Conservation (phyloP, 64 coral and sea anemone genomes). For the Orbicella faveolata region DNA sequence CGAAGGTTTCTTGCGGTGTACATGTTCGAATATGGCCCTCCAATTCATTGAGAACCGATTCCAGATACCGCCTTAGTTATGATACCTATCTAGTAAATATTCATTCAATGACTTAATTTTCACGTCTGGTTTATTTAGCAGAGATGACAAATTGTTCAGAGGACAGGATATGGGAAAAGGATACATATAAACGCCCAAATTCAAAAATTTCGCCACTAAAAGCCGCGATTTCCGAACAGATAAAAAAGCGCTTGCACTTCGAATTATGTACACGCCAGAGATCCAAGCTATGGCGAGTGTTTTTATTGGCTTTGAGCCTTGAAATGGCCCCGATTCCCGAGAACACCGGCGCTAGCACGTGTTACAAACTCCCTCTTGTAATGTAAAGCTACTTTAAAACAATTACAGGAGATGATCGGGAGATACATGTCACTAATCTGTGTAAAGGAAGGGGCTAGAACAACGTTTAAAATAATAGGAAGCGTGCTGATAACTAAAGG, state of each 20-base stretch:
- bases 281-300: not conserved
- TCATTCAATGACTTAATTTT: not conserved
- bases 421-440: not conserved
- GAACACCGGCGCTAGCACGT: not conserved
- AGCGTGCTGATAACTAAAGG: not conserved
- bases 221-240: conserved; percentile 24
- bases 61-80: not conserved
- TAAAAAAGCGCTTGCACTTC: conserved; percentile 6
- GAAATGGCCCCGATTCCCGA: not conserved
- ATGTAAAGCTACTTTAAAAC: not conserved
- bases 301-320: not conserved
- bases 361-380: not conserved
- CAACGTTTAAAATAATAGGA: not conserved
- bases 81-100: not conserved
- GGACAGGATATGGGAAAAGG: not conserved
- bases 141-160: conserved; percentile 17
- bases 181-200: conserved; percentile 4
- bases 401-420: not conserved
- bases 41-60: not conserved
- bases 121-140: not conserved
- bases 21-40: not conserved
- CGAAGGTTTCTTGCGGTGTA: not conserved
- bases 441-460: not conserved
- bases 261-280: not conserved
- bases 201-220: not conserved